A percentile compares a stretch with the other conserved stretches of the same genome.
Conservation (phyloP, 2,888 invertebrate species). For the Lagria hirta region DNA sequence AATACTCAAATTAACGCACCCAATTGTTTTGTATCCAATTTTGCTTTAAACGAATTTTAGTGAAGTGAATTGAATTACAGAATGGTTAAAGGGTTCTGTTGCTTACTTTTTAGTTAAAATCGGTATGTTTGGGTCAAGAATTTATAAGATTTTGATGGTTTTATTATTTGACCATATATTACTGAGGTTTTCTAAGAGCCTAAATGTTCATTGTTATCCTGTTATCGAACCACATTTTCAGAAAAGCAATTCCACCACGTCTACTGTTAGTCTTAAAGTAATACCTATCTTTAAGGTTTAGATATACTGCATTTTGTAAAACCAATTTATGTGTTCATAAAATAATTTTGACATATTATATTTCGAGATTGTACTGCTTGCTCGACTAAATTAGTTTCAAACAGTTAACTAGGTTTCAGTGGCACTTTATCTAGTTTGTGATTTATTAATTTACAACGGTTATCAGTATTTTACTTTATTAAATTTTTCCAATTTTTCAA, state of each 20-base stretch:
- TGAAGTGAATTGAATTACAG: constrained; percentile 6
- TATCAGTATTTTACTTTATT: too few species aligned
- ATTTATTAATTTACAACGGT: too few species aligned
- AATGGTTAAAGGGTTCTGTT: too few species aligned
- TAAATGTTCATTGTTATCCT: constrained; percentile 25
- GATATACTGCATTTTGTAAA: constrained; percentile 16
- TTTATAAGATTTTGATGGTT: constrained; percentile 20
- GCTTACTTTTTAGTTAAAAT: too few species aligned
- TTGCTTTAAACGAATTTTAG: constrained; percentile 13
- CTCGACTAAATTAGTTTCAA: too few species aligned
- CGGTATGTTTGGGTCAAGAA: too few species aligned
- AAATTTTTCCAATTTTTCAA: too few species aligned
- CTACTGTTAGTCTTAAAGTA: constrained; percentile 18
- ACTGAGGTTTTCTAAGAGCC: constrained; percentile 12
- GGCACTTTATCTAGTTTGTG: too few species aligned
- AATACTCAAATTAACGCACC: constrained; percentile 17
- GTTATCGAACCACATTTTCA: constrained; percentile 24
- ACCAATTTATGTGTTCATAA: constrained; percentile 13
- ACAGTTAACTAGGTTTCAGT: too few species aligned
- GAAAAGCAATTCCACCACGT: constrained; percentile 19
- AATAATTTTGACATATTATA: constrained; percentile 12
- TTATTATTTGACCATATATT: constrained; percentile 20
- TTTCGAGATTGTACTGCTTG: too few species aligned
- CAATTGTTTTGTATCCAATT: constrained; percentile 12
- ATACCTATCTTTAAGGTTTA: constrained; percentile 18